A percentile compares a stretch with the other conserved stretches of the same genome.
phyloP scores from a whole-genome alignment of 2,888 invertebrate genomes.

The Apamea monoglypha region DNA sequence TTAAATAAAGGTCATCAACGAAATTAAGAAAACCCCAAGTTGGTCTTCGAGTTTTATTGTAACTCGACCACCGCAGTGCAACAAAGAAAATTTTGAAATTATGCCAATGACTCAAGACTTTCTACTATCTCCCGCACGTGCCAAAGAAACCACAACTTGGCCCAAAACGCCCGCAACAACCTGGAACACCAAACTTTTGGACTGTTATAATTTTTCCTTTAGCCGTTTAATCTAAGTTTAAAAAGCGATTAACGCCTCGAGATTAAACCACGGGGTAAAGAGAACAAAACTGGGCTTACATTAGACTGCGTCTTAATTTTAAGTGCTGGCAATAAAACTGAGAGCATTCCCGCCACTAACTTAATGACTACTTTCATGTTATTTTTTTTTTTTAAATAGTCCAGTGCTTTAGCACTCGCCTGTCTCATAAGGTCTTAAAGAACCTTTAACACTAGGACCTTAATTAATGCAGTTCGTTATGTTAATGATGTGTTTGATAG shows the following conservation, averaged over 20 bases:
- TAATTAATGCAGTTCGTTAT: constrained; percentile 13
- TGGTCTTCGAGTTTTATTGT: background rate
- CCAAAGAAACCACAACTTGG: constrained; percentile 45
- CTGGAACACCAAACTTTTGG: constrained; percentile 48
- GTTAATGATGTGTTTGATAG: constrained; percentile 17
- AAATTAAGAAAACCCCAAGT: background rate
- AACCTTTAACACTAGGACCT: constrained; percentile 12
- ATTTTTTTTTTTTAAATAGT: constrained; percentile 44
- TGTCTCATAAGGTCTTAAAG: constrained; percentile 31
- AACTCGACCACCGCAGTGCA: background rate
- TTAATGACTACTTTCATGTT: constrained; percentile 49
- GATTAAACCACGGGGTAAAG: constrained; percentile 58
- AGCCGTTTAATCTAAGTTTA: constrained; percentile 65
- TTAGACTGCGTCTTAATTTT: constrained; percentile 57
- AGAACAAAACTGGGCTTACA: constrained; percentile 43
- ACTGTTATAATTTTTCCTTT: constrained; percentile 53
- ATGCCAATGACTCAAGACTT: constrained; percentile 35
- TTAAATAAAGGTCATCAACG: background rate
- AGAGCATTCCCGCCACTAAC: constrained; percentile 49
- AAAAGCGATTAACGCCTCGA: constrained; percentile 62
- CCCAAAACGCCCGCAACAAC: constrained; percentile 38
- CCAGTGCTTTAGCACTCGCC: constrained; percentile 22
- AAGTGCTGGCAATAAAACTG: constrained; percentile 57
- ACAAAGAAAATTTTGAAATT: constrained; percentile 23
- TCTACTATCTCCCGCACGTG: constrained; percentile 25